Base-by-base conservation (phyloP, 2,797 vertebrate genomes). In the Cyclura pinguis region DNA sequence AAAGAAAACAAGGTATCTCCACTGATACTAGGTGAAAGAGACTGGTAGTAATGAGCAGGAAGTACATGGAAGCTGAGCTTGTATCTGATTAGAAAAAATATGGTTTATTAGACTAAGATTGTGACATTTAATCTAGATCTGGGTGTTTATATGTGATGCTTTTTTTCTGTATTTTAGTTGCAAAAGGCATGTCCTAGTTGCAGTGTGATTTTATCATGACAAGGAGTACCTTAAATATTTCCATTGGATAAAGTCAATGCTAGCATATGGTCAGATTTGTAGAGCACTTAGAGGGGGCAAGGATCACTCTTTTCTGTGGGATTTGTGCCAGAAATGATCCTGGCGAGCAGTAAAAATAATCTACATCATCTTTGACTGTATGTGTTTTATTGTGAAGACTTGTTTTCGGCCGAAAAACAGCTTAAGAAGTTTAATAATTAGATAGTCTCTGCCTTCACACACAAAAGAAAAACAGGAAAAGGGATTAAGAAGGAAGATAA, bases 181-280 rank as follows among this genome's bases (percentile, higher is more conserved):
- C 8, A 77, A 67, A 52, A 52, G 18, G 38, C 14, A 47, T 74
- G 94, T 85, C 80, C 42, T 22, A 4, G 0, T 69, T 78, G 55
- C 55, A 80, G 32, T 67, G n/a, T 80, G 14, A 89, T 38, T 89
- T 89, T 89, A 10, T 62, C 27, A 59, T 80, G 20, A 10, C 10
- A 50, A 64, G 47, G 32, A 27, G 35, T 78, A 74, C 74, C 77
- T 76, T 64, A 74, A 93, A 88, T 88, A 35, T 74, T 72, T 88
- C 91, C 13, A 13, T 78, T 85, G 18, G 35, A 84, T 69, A 55
- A 87, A 57, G 78, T 35, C 8, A 7, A 84, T 84, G 1, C 18
- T 32, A n/a, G 22, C 10, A 57, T 76, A 20, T 18, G 73, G 22
- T 8, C 8, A 80, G 24, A 83, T n/a, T 22, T 77, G 9, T 47